Evolutionary conservation across 2,113 vertebrate species (phyloP), one percentile per base, ranked within the genome.

Genomic region (Limanda limanda): DNA sequence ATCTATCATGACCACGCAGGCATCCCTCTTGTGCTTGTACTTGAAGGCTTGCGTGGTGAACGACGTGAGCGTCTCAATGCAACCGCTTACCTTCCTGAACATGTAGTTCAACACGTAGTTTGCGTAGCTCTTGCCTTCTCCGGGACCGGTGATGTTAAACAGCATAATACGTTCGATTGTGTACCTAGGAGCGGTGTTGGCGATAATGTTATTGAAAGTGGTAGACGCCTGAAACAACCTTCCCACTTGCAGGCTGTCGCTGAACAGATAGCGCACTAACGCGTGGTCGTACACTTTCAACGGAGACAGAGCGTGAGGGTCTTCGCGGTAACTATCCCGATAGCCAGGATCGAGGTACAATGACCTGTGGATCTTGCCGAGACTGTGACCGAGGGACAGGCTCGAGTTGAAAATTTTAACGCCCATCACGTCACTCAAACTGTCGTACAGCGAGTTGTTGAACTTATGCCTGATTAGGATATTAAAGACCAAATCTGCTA

Each of bases 1-100:
- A 27, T 74, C 71, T 5, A 80, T 74, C 65, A 80, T 80, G 1
- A 80, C 65, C 3, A 74, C 71, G 40, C 71, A 74, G 0, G 71
- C 58, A 7, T 10, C 64, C 5, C 71, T 55, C 9, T 74, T 20
- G 2, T 31, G 59, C 23, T 81, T 81, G 65, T 80, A 74, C 51
- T 80, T 80, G 58, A 80, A 80, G 0, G 78, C 51, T 2, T 75
- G 71, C 5, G 52, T 66, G 0, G 78, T 81, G 48, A 81, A 81
- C 0, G 78, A 81, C 1, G 78, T 81, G 0, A 81, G 42, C 0
- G 40, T 81, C 18, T 81, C 71, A 1, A 74, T 59, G 52, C 78
- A 81, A 1, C 59, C 64, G 2, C 4, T 64, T 14, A 74, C 51
- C 12, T 0, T 0, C 15, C 6, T n/a, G 48, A 75, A 81, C 51